A percentile compares a stretch with the other conserved stretches of the same genome.
These are phyloP conservation scores for Leucophora obtusa DNA, from an alignment of 2,888 invertebrate genomes.

Conservation along the genomic window DNA sequence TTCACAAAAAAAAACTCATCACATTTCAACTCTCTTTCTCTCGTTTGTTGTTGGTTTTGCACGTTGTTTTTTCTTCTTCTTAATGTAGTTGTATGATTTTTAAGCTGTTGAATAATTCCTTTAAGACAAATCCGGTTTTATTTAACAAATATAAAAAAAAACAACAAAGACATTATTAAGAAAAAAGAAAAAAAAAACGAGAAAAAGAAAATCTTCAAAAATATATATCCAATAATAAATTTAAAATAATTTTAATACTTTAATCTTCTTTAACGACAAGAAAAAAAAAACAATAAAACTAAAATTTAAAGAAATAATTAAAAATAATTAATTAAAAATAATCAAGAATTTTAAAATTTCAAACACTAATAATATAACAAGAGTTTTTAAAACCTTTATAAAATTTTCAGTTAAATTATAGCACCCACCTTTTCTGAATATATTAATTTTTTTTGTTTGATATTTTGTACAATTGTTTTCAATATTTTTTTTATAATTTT, in stretches of 20 bases:
- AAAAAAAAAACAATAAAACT: neutral
- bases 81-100: slow-evolving; percentile 49
- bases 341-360: neutral
- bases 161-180: slow-evolving; percentile 20
- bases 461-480: no score
- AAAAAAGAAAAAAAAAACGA: slow-evolving; percentile 14
- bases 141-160: slow-evolving; percentile 15
- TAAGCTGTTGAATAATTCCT: slow-evolving; percentile 63
- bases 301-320: neutral
- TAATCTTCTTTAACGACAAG: neutral
- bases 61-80: slow-evolving; percentile 44
- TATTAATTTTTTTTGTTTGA: neutral
- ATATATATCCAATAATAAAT: neutral
- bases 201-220: slow-evolving; percentile 16
- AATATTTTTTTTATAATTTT: neutral
- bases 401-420: neutral
- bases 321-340: neutral
- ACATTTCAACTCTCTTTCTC: slow-evolving; percentile 15
- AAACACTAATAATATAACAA: neutral
- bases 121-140: slow-evolving; percentile 62
- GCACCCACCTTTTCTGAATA: neutral
- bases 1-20: slow-evolving; percentile 49
- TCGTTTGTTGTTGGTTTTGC: slow-evolving; percentile 34
- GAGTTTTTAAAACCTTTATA: neutral
- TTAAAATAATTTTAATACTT: neutral